Base-by-base conservation (phyloP, 1,140 invertebrate species). In the Pogonus chalceus region DNA sequence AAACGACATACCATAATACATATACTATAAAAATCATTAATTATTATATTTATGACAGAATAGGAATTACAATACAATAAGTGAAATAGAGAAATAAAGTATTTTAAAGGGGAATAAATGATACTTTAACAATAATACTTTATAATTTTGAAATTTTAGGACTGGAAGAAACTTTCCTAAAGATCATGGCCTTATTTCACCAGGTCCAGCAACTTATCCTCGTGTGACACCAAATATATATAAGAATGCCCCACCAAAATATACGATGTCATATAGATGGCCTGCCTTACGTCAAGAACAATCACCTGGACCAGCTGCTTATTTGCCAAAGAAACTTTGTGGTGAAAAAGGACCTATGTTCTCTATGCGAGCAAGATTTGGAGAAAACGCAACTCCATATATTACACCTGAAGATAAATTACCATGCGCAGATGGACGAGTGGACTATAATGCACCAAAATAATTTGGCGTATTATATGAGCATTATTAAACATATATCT, bases 201-300 rank as follows among this genome's bases (percentile, higher is more conserved):
- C 79, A 2, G 80, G 79, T 10, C 80, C 80, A 2, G 79, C 78
- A 0, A 72, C 75, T 1, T 82, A 81, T 54, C 63, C 59, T 20
- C 60, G 63, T 18, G 60, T 59, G 1, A 61, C 65, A 24, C 56
- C 69, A 2, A 63, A 62, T 24, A 49, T 60, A 7, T 66, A 70
- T 55, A 61, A 66, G 10, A 62, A 65, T 20, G 61, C 68, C 20
- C 52, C 53, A 9, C 71, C 71, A 7, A 64, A 64, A 2, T 76
- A 72, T 56, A 66, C 72, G 1, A 72, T 76, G 60, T 59, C 62
- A 9, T 57, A 57, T 0, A 56, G 59, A 39, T 56, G 57, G 7
- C 52, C 55, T 23, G 57, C 9, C 51, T 59, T 20, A 47, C 49
- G 37, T 2, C 46, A 35, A 2, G 26, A 43, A 0, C 1, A 54